Conservation (phyloP, 2,888 invertebrate genomes). For the Drosophila affinis region DNA sequence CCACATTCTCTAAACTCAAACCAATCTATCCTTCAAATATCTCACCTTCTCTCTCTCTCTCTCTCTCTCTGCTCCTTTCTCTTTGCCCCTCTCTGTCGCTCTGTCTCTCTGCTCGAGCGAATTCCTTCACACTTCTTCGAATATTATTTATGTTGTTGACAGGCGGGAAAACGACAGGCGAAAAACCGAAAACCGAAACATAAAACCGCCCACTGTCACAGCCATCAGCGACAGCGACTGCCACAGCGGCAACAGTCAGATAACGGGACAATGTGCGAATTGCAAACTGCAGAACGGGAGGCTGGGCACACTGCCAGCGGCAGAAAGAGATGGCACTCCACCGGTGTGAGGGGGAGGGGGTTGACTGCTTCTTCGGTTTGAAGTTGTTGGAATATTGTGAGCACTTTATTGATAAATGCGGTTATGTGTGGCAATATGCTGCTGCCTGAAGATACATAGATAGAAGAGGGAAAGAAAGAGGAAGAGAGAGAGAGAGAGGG, state of each 20-base stretch:
- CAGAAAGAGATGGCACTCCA: slow-evolving; percentile 9
- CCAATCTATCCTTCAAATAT: not conserved
- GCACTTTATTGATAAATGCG: slow-evolving; percentile 42
- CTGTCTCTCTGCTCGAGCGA: slow-evolving; percentile 13
- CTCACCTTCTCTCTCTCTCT: not conserved
- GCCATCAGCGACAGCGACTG: not conserved
- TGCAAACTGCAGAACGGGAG: slow-evolving; percentile 47
- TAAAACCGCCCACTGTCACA: slow-evolving; percentile 65
- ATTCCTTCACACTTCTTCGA: slow-evolving; percentile 44
- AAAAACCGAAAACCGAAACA: slow-evolving; percentile 62
- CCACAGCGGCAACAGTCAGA: slow-evolving; percentile 52
- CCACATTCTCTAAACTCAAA: not conserved
- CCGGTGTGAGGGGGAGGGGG: not conserved
- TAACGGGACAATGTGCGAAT: slow-evolving; percentile 68
- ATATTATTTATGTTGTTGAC: slow-evolving; percentile 70
- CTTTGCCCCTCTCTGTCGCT: not conserved
- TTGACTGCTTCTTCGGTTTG: slow-evolving; percentile 1
- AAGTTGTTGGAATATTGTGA: slow-evolving; percentile 30
- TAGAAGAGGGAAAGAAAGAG: not conserved
- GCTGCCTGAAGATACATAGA: slow-evolving; percentile 18
- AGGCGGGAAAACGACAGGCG: slow-evolving; percentile 48
- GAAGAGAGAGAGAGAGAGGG: slow-evolving; percentile 6
- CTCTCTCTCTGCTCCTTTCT: slow-evolving; percentile 17
- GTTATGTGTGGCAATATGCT: slow-evolving; percentile 46
- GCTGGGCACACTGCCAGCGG: slow-evolving; percentile 25